Evolutionary conservation across 2,888 invertebrate species (phyloP), one percentile per base, ranked within the genome.

Genomic region (Neuroscelio doddi): DNA sequence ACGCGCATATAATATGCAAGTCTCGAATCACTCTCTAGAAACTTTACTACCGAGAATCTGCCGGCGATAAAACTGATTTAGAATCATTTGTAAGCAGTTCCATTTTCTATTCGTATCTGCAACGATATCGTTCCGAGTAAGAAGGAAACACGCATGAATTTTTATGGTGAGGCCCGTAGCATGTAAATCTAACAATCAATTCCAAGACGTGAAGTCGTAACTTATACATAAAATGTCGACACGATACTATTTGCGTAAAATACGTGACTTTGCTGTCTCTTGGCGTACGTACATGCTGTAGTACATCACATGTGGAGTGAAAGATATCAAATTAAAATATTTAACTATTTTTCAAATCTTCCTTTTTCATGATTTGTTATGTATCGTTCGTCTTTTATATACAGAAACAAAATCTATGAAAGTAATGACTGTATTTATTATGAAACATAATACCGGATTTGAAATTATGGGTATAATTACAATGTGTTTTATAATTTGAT

Each of bases 91-190:
- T 46, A 63, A 55, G 53, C 65, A 51, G 45, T 52, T 44, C 47
- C 51, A 52, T 52, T 61, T 53, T 57, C 41, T 45, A 42, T n/a
- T n/a, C n/a, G n/a, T n/a, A 49, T 49, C 44, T 57, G 44, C 39
- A 67, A 67, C 55, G 58, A 66, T 58, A 55, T 67, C 47, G 58
- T 67, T 67, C 66, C 51, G 14, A 36, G 66, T 67, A 67, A 67
- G 46, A 59, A 67, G 61, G 55, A 62, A 63, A 59, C 49, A 30
- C 39, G 49, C 41, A 56, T 47, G 51, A 50, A 34, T 53, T 2
- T 62, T 62, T 56, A 50, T 45, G 55, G 55, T 45, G 55, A 50
- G 15, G 44, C 49, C 42, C 49, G 50, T 51, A 56, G 56, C 56
- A 63, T 51, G 56, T 46, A 51, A 66, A 66, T 63, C 51, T 51